phyloP scores from a whole-genome alignment of 2,888 invertebrate genomes.

The Drosophila mulleri region DNA sequence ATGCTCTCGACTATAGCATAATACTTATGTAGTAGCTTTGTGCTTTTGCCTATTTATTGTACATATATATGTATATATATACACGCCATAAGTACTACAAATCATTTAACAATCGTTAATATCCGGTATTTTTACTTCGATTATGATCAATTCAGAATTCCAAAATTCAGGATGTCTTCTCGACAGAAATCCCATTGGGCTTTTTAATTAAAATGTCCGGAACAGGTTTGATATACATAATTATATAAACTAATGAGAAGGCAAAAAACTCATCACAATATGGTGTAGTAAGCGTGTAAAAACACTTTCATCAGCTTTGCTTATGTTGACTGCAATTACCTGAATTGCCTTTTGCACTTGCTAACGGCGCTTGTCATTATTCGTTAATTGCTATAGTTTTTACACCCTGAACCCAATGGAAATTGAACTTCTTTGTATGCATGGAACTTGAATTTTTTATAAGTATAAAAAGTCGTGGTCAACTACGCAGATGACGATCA shows the following conservation, averaged over 20 bases:
- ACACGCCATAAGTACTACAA: not conserved
- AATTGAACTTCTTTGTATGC: not conserved
- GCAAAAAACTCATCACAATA: not conserved
- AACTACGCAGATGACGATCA: no score
- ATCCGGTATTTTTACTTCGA: not conserved
- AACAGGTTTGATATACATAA: not conserved
- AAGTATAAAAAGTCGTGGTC: no score
- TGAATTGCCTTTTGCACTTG: not conserved
- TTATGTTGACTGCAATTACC: not conserved
- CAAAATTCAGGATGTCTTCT: not conserved
- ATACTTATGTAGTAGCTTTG: no score
- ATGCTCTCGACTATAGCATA: not conserved
- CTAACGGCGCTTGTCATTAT: not conserved
- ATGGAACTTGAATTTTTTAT: not conserved
- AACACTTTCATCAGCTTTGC: not conserved
- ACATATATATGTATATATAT: not conserved
- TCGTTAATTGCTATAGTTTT: not conserved
- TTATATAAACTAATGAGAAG: not conserved
- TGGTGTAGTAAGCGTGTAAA: not conserved
- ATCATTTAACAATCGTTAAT: not conserved
- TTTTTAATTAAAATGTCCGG: not conserved
- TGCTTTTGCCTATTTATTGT: no score
- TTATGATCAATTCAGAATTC: not conserved
- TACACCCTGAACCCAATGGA: not conserved
- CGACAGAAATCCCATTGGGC: not conserved